A percentile compares a stretch with the other conserved stretches of the same genome.
Conservation (phyloP, 53 echinoderm and acorn worm species). For the Temnopleurus reevesii region DNA sequence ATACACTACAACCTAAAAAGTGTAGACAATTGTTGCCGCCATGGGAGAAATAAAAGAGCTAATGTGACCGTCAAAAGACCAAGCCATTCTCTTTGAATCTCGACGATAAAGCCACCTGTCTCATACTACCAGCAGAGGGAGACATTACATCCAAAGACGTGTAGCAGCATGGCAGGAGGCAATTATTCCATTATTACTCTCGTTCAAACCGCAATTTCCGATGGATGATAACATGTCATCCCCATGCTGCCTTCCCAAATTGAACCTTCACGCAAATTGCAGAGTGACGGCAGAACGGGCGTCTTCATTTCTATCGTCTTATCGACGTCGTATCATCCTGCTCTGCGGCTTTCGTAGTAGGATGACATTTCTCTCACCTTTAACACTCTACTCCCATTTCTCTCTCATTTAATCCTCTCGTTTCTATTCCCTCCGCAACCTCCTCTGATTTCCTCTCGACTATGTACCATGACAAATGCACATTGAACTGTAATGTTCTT, state of each 20-base stretch:
- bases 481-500: background rate
- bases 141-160: background rate
- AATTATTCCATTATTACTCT: constrained; percentile 41
- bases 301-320: background rate
- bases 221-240: constrained; percentile 43
- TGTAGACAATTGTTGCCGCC: too few relatives aligned
- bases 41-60: too few relatives aligned
- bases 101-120: background rate
- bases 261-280: constrained; percentile 25
- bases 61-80: too few relatives aligned
- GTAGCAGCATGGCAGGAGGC: constrained; percentile 29
- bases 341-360: background rate
- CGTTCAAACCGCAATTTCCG: constrained; percentile 49
- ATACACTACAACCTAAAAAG: too few relatives aligned
- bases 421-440: constrained; percentile 16
- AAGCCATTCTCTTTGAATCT: background rate
- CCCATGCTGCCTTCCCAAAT: background rate
- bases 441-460: background rate
- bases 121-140: background rate
- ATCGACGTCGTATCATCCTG: background rate
- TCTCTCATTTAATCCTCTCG: constrained; percentile 27
- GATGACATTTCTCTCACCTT: constrained; percentile 20
- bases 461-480: constrained; percentile 4
- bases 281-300: background rate
- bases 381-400: constrained; percentile 9